Base-by-base conservation (phyloP, 1,140 invertebrate genomes). In the Sweltsa coloradensis region DNA sequence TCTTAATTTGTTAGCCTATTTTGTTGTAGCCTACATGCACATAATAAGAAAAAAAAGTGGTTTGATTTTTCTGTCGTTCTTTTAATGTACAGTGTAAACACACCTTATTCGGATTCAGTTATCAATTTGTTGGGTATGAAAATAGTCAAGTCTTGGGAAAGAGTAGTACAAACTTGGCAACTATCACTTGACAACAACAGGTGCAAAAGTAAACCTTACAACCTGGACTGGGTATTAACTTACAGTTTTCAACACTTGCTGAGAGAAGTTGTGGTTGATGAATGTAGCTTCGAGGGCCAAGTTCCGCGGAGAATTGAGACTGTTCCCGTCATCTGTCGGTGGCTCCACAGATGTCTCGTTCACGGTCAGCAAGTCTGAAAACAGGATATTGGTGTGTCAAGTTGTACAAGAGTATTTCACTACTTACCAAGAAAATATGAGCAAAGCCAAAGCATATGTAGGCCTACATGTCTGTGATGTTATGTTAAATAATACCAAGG, bases 201-300 rank as follows among this genome's bases (percentile, higher is more conserved):
- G 14, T 42, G 5, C 34, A 11, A 49, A 16, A 11, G 29, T 31
- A 31, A 31, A 16, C 11, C 21, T 13, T 4, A 49, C 9, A 26
- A 24, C 7, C 4, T 16, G 36, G 22, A 51, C 9, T 14, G 13
- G 31, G 26, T 36, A 14, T 19, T 9, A 23, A 57, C 50, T 56
- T 60, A 75, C 75, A 64, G 68, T 71, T 67, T 72, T 74, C 14
- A 86, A 60, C 29, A 93, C 91, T 76, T 99, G 97, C 57, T 99
- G 95, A 36, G 93, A 95, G 67, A 99, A 99, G 65, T 98, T 99
- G 62, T 99, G 95, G 68, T 99, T 99, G 56, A 99, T 98, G 60
- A 96, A 98, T 0, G 96, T 98, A 0, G 97, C 97, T 67, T 99
- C 97, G 3, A 98, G 73, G 0, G 94, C 93, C 42, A 99, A 70